phyloP scores from a whole-genome alignment of 2,888 invertebrate genomes.

The Pogonocherus hispidulus region DNA sequence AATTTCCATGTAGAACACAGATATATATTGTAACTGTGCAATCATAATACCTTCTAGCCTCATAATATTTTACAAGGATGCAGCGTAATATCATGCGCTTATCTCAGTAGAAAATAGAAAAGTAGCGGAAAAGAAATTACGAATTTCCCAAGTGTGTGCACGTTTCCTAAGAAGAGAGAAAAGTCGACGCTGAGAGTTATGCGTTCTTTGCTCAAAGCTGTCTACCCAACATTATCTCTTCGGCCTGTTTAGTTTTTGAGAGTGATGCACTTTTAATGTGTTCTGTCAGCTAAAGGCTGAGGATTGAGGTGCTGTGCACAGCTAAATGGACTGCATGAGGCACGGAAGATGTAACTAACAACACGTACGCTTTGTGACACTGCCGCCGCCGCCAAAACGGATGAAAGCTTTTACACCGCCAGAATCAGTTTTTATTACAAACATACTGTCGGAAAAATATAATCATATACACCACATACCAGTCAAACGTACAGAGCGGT shows the following conservation, averaged over 20 bases:
- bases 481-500: too few species aligned
- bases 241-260: slow-evolving; percentile 66
- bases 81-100: slow-evolving; percentile 54
- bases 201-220: slow-evolving; percentile 60
- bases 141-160: slow-evolving; percentile 62
- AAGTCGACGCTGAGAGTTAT: slow-evolving; percentile 57
- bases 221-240: slow-evolving; percentile 63
- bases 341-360: slow-evolving; percentile 8
- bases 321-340: not conserved
- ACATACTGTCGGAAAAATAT: too few species aligned
- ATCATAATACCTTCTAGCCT: slow-evolving; percentile 45
- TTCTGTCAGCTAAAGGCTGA: slow-evolving; percentile 42
- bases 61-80: slow-evolving; percentile 52
- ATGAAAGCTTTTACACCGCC: too few species aligned
- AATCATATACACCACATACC: too few species aligned
- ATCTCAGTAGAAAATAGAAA: slow-evolving; percentile 58
- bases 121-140: slow-evolving; percentile 59
- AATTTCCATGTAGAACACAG: slow-evolving; percentile 33
- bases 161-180: slow-evolving; percentile 55
- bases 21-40: slow-evolving; percentile 31
- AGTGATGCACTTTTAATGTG: slow-evolving; percentile 66
- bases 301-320: too few species aligned
- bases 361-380: slow-evolving; percentile 5
- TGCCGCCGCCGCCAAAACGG: not conserved
- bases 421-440: too few species aligned